Percentiles rank a stretch among this genome's conserved stretches.
phyloP scores from a whole-genome alignment of 92 coral and sea anemone species.

The Pocillopora grandis region DNA sequence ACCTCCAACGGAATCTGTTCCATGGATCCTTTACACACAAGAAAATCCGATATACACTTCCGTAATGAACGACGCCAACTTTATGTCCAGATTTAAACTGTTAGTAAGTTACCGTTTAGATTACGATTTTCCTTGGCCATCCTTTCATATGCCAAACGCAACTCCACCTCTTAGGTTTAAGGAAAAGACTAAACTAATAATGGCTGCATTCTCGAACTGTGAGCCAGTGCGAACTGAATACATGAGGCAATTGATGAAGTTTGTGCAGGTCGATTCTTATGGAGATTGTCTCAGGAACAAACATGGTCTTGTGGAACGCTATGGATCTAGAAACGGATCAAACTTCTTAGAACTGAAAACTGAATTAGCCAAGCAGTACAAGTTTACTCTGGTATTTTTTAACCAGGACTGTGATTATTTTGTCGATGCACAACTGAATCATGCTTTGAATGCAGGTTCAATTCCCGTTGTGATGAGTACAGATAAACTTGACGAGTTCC shows the following conservation, averaged over 20 bases:
- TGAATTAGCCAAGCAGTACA: slow-evolving; percentile 50
- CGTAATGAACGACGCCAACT: not conserved
- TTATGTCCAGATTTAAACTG: slow-evolving; percentile 25
- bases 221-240: slow-evolving; percentile 68
- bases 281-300: slow-evolving; percentile 62
- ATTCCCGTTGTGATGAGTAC: slow-evolving; percentile 79
- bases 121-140: slow-evolving; percentile 37
- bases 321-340: not conserved
- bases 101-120: slow-evolving; percentile 51
- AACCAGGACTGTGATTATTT: slow-evolving; percentile 80
- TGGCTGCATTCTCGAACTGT: slow-evolving; percentile 63
- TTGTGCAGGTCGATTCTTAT: slow-evolving; percentile 61
- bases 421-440: slow-evolving; percentile 63
- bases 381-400: slow-evolving; percentile 65
- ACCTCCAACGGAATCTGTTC: slow-evolving; percentile 9
- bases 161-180: slow-evolving; percentile 43
- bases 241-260: slow-evolving; percentile 59
- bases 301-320: slow-evolving; percentile 34
- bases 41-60: slow-evolving; percentile 70
- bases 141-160: slow-evolving; percentile 30
- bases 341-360: slow-evolving; percentile 36
- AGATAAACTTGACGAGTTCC: slow-evolving; percentile 61
- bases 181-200: slow-evolving; percentile 50
- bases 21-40: slow-evolving; percentile 30
- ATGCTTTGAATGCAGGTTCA: slow-evolving; percentile 69